Evolutionary conservation across 2,888 invertebrate genomes (phyloP).

Genomic region (Deilephila elpenor): DNA sequence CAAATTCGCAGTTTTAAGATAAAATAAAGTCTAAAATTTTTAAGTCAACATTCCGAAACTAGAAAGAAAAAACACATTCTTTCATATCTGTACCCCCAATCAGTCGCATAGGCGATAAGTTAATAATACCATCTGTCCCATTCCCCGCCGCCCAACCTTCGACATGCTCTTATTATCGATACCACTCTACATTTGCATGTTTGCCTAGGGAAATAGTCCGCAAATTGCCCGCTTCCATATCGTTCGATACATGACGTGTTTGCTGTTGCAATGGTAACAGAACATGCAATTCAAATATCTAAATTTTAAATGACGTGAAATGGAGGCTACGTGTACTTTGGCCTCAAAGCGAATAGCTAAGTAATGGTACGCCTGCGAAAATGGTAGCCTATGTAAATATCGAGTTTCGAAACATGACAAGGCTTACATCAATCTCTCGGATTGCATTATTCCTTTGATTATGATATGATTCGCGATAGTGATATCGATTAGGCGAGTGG

Average conservation of each 20-base stretch:
- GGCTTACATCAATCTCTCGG: constrained; percentile 12
- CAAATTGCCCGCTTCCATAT: constrained; percentile 47
- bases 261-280: constrained; percentile 36
- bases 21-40: not conserved
- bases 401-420: constrained; percentile 13
- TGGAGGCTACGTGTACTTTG: constrained; percentile 33
- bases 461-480: constrained; percentile 1
- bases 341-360: constrained; percentile 13
- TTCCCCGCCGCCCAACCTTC: constrained; percentile 30
- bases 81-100: constrained; percentile 23
- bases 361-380: constrained; percentile 8
- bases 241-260: constrained; percentile 22
- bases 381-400: constrained; percentile 14
- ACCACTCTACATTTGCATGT: constrained; percentile 54
- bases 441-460: constrained; percentile 21
- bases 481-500: not conserved
- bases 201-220: constrained; percentile 47
- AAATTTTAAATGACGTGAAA: constrained; percentile 29
- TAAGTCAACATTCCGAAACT: not conserved
- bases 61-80: not conserved
- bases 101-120: constrained; percentile 21
- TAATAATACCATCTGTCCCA: constrained; percentile 31
- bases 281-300: constrained; percentile 20
- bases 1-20: too few species aligned
- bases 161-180: constrained; percentile 50